These are phyloP conservation scores for Darevskia nairensis DNA, from an alignment of 2,797 vertebrate genomes.

Conservation along the genomic window DNA sequence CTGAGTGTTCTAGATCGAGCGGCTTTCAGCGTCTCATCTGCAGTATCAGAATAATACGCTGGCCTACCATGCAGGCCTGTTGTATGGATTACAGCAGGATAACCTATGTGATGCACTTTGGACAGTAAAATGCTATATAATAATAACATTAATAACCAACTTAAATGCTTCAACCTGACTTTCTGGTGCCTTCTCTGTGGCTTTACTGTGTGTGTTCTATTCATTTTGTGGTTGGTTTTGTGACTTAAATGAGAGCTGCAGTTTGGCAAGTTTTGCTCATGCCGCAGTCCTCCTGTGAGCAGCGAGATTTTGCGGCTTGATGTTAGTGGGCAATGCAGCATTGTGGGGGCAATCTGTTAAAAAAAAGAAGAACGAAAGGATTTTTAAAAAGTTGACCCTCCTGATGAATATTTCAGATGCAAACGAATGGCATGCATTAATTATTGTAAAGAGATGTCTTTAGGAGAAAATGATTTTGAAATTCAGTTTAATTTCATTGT, in stretches of 20 bases:
- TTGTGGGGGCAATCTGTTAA: conserved; percentile 48
- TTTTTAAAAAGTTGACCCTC: conserved; percentile 45
- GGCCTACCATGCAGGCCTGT: background rate
- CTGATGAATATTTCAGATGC: conserved; percentile 73
- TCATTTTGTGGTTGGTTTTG: background rate
- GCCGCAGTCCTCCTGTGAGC: conserved; percentile 3
- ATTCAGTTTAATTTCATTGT: conserved; percentile 82
- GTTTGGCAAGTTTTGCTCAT: background rate
- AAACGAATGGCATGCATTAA: conserved; percentile 77
- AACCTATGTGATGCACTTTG: background rate
- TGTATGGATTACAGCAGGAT: background rate
- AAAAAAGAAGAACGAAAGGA: background rate
- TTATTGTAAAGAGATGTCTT: conserved; percentile 81
- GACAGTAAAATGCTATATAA: too few species aligned
- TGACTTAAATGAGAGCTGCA: background rate
- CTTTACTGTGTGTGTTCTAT: conserved; percentile 37
- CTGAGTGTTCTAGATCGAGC: background rate
- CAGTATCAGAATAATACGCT: too few species aligned
- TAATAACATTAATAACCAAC: background rate
- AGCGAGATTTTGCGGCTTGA: background rate
- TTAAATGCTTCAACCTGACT: conserved; percentile 23
- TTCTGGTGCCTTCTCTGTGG: conserved; percentile 40
- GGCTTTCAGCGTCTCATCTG: background rate
- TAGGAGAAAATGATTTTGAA: conserved; percentile 80
- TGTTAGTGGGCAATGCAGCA: background rate